Base-by-base conservation (phyloP, 2,797 vertebrate genomes). In the Eremophila alpestris region DNA sequence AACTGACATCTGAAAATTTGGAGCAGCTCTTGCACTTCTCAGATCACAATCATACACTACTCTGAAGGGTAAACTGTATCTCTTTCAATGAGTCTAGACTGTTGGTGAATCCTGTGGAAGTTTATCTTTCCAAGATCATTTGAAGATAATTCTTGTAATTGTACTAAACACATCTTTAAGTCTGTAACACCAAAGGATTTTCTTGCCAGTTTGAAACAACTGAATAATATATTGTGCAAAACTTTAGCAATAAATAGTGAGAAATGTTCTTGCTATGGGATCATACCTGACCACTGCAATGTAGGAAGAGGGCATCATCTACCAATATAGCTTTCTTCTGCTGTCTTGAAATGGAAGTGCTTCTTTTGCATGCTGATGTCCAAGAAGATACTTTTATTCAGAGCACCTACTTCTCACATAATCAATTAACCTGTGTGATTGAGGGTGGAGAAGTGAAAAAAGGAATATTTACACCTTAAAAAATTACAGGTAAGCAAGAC, bases 251-350 rank as follows among this genome's bases (percentile, higher is more conserved):
- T 54, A 67, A 73, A 48, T 17, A 1, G 22, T 55, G 24, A 91
- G 19, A 79, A 59, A 69, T 45, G 9, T 64, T 51, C 20, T 64
- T 65, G 9, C 12, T 58, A 0, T 34, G 19, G 30, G 16, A 45
- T 40, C 10, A 16, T 45, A 43, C 40, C 34, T 87, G n/a, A 48
- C 30, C 17, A 11, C 15, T n/a, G 7, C 59, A 71, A 76, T 58
- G 16, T 11, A 60, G 21, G 5, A 49, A 3, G 16, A 34, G 2
- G 2, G 8, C 40, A 11, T 49, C 1, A 2, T 54, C 67, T 64
- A 9, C 13, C 6, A 36, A 10, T 38, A 49, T 3, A 34, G 10
- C 6, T 60, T 79, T 46, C 24, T 88, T 79, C 38, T 56, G 19
- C 30, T 67, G 11, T 67, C 41, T 62, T 82, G 48, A 83, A 83